phyloP scores from a whole-genome alignment of 2,888 invertebrate species.

The Julus scandinavius region DNA sequence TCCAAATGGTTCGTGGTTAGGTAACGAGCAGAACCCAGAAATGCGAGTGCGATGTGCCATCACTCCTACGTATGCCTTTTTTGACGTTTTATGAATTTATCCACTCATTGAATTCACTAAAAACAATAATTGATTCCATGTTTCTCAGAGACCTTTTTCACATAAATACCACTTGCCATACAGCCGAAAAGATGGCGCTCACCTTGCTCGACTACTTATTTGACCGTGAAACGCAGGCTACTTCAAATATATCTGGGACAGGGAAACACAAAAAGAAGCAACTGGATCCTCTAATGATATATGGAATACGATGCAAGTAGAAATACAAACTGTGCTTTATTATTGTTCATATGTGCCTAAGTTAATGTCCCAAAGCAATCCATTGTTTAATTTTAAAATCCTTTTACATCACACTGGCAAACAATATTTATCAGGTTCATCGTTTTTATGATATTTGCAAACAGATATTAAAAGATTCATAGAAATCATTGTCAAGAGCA shows the following conservation, averaged over 20 bases:
- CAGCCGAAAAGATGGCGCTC: constrained; percentile 70
- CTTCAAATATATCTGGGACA: constrained; percentile 69
- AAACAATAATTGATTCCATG: neutral
- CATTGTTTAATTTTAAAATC: no score
- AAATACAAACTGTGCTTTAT: no score
- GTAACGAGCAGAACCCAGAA: constrained; percentile 68
- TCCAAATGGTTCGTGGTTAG: constrained; percentile 69
- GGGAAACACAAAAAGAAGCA: constrained; percentile 70
- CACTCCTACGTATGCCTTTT: constrained; percentile 65
- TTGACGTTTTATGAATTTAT: neutral
- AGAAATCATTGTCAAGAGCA: no score
- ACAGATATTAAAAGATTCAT: no score
- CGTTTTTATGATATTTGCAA: no score
- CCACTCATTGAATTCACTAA: neutral
- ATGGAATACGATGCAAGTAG: constrained; percentile 66
- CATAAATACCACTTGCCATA: constrained; percentile 69
- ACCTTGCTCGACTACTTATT: constrained; percentile 69
- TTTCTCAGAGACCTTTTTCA: constrained; percentile 66
- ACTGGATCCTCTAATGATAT: constrained; percentile 69
- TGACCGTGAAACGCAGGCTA: constrained; percentile 69
- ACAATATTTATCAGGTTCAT: neutral
- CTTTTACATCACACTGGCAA: no score
- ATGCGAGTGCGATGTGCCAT: constrained; percentile 68
- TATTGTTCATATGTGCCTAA: no score
- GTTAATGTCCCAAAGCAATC: no score